These are phyloP conservation scores for Mythimna lalbum DNA, from an alignment of 2,888 invertebrate genomes.

Conservation along the genomic window DNA sequence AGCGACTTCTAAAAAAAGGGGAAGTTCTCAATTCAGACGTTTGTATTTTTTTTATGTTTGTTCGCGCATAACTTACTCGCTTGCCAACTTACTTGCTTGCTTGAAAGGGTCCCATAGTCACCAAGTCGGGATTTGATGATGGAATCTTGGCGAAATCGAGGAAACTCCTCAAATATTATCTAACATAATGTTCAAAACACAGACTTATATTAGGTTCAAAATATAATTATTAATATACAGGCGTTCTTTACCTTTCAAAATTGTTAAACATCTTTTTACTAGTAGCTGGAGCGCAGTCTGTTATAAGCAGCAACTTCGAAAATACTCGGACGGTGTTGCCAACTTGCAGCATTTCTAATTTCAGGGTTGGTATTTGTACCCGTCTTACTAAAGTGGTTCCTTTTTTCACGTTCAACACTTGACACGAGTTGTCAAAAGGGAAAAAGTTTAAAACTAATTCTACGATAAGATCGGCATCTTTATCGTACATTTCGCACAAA, in stretches of 20 bases:
- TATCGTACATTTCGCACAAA: constrained; percentile 96
- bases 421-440: constrained; percentile 94
- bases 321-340: constrained; percentile 94
- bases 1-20: no score
- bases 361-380: constrained; percentile 92
- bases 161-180: no score
- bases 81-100: no score
- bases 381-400: constrained; percentile 92
- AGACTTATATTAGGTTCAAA: no score
- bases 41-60: no score
- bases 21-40: no score
- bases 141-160: no score
- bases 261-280: constrained; percentile 90
- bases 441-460: constrained; percentile 95
- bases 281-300: constrained; percentile 93
- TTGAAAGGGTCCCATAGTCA: no score
- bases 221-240: background rate
- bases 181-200: no score
- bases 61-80: no score
- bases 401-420: constrained; percentile 92
- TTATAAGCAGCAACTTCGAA: constrained; percentile 93
- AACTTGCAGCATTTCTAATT: constrained; percentile 93
- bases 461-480: constrained; percentile 92
- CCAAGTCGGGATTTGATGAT: no score
- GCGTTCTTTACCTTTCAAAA: constrained; percentile 90